phyloP scores from a whole-genome alignment of 2,113 vertebrate genomes.

The Cricetomys ansorgei region DNA sequence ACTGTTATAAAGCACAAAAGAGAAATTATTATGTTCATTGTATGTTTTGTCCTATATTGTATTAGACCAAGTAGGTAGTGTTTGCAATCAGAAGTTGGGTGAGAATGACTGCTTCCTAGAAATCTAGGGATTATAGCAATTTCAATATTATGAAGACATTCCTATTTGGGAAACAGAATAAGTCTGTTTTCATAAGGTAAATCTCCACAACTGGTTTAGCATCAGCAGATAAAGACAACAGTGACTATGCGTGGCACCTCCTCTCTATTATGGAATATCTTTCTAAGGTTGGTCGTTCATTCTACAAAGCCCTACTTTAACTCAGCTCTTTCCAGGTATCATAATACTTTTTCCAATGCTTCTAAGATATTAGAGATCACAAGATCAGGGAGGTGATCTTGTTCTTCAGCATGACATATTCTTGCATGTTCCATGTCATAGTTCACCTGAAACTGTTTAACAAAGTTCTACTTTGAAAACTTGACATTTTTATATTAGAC shows the following conservation, averaged over 20 bases:
- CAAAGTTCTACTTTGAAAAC: background rate
- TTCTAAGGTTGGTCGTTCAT: fast-evolving
- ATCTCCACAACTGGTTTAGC: background rate
- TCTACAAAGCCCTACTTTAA: background rate
- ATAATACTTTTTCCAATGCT: background rate
- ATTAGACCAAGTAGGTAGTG: fast-evolving
- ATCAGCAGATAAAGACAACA: too few species aligned
- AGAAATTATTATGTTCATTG: background rate
- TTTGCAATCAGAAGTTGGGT: fast-evolving
- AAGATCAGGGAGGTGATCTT: background rate
- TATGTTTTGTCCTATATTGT: background rate
- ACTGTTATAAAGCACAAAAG: background rate
- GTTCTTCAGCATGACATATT: background rate
- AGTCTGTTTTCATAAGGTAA: background rate
- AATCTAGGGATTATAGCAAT: background rate
- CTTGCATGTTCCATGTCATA: background rate
- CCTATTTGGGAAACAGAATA: background rate
- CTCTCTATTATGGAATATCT: background rate
- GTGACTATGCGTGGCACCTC: fast-evolving
- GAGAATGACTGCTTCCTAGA: background rate
- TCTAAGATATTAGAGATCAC: background rate
- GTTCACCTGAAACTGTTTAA: background rate
- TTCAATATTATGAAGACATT: fast-evolving
- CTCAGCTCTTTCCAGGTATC: background rate
- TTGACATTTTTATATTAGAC: background rate